Conservation (phyloP, 2,888 invertebrate genomes). For the Crepidodera aurea region DNA sequence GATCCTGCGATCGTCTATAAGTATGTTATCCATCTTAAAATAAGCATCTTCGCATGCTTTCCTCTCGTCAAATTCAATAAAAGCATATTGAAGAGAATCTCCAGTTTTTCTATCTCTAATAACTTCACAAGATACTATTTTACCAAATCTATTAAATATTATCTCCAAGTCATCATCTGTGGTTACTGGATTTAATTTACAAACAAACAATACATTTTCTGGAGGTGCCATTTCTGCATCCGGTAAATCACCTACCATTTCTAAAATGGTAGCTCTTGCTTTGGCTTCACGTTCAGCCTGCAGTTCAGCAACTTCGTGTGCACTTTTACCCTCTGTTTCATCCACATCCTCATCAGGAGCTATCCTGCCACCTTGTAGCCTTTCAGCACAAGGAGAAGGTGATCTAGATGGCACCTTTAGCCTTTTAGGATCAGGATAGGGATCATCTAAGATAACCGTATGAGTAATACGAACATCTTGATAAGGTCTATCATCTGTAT, state of each 20-base stretch:
- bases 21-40: constrained; percentile 99
- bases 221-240: constrained; percentile 98
- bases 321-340: constrained; percentile 84
- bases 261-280: constrained; percentile 95
- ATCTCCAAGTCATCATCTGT: constrained; percentile 97
- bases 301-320: constrained; percentile 85
- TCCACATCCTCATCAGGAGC: constrained; percentile 94
- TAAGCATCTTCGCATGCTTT: constrained; percentile 97
- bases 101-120: constrained; percentile 92
- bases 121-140: constrained; percentile 93
- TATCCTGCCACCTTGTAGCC: constrained; percentile 82
- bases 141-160: constrained; percentile 96
- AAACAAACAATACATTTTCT: constrained; percentile 98
- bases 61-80: constrained; percentile 94
- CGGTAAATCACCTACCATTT: constrained; percentile 97
- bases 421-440: constrained; percentile 87
- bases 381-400: constrained; percentile 86
- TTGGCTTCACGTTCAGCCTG: constrained; percentile 92
- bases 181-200: constrained; percentile 98
- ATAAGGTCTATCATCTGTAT: constrained; percentile 88
- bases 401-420: constrained; percentile 83
- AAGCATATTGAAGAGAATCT: constrained; percentile 98
- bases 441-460: constrained; percentile 95
- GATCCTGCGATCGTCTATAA: constrained; percentile 97
- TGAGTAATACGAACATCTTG: constrained; percentile 96